These are phyloP conservation scores for Eupithecia centaureata DNA, from an alignment of 2,888 invertebrate species.

Conservation along the genomic window DNA sequence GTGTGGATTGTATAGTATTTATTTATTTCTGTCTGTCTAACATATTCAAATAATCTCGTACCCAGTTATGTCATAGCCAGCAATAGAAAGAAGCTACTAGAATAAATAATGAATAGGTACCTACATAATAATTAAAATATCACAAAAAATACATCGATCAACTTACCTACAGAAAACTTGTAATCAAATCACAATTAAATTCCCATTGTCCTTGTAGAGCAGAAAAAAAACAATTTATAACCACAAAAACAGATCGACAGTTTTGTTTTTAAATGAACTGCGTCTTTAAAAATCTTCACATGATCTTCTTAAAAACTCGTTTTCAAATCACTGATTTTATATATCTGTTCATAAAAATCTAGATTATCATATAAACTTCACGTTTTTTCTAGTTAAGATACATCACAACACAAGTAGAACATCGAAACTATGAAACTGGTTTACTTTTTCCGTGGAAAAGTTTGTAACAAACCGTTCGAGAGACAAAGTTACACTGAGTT, in stretches of 20 bases:
- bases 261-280: neutral
- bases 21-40: too few species aligned
- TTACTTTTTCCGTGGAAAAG: slow-evolving; percentile 28
- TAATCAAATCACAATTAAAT: slow-evolving; percentile 31
- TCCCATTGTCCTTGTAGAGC: slow-evolving; percentile 19
- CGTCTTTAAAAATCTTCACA: neutral
- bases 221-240: slow-evolving; percentile 9
- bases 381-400: neutral
- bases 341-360: neutral
- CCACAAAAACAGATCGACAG: slow-evolving; percentile 1
- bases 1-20: too few species aligned
- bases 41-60: too few species aligned
- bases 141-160: slow-evolving; percentile 4
- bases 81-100: neutral
- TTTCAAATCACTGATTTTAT: neutral
- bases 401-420: neutral
- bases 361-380: neutral
- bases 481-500: slow-evolving; percentile 22
- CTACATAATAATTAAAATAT: neutral
- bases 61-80: too few species aligned
- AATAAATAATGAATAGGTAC: neutral
- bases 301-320: neutral
- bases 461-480: slow-evolving; percentile 9
- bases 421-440: slow-evolving; percentile 8
- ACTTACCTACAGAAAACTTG: slow-evolving; percentile 20